Conservation (phyloP, 2,113 vertebrate genomes). For the Porphyrio hochstetteri region DNA sequence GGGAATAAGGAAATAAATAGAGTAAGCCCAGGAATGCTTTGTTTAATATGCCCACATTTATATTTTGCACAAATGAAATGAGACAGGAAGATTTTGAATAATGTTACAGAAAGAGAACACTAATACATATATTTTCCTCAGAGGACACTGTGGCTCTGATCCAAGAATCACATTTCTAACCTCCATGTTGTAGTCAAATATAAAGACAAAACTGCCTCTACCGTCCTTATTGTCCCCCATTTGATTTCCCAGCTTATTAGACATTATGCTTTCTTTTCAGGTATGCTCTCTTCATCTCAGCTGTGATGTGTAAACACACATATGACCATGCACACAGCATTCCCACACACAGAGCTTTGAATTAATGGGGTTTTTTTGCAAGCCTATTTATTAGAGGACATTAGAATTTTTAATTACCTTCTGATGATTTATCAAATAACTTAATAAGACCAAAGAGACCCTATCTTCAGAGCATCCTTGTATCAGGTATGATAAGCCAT, state of each 20-base stretch:
- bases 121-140: conserved; percentile 7
- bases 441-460: background rate
- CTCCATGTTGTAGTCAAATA: background rate
- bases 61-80: conserved; percentile 8
- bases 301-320: background rate
- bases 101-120: background rate
- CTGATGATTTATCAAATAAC: background rate
- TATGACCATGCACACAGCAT: background rate
- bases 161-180: background rate
- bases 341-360: background rate
- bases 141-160: background rate
- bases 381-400: background rate
- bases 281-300: background rate
- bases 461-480: background rate
- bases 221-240: background rate
- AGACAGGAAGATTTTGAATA: background rate
- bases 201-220: background rate
- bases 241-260: background rate
- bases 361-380: background rate
- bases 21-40: background rate
- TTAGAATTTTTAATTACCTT: background rate
- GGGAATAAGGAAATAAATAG: background rate
- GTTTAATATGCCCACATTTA: background rate
- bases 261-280: background rate
- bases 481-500: background rate